These are phyloP conservation scores for Dexiosoma caninum DNA, from an alignment of 2,888 invertebrate species.

Conservation along the genomic window DNA sequence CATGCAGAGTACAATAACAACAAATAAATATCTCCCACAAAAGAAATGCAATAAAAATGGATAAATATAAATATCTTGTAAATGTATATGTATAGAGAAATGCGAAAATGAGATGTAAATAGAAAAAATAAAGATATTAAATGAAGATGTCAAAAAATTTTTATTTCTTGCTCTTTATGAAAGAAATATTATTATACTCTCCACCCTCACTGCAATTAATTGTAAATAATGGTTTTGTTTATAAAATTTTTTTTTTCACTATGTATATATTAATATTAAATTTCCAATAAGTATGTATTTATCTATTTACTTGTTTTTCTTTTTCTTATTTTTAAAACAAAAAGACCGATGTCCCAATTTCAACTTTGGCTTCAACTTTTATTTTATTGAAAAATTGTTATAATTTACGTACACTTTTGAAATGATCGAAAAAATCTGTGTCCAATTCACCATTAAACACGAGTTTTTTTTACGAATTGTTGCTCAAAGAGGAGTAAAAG, in stretches of 20 bases:
- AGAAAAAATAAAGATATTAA: constrained; percentile 7
- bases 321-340: not conserved
- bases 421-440: not conserved
- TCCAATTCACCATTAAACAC: constrained; percentile 24
- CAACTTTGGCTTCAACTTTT: not conserved
- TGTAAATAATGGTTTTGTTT: constrained; percentile 29
- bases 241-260: not conserved
- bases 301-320: constrained; percentile 3
- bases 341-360: not conserved
- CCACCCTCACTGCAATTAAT: not conserved
- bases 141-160: constrained; percentile 11
- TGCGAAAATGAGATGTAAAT: constrained; percentile 10
- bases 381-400: not conserved
- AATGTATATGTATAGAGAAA: constrained; percentile 19
- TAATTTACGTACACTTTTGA: constrained; percentile 5
- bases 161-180: constrained; percentile 18
- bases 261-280: no score
- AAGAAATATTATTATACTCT: not conserved
- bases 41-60: constrained; percentile 24
- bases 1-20: constrained; percentile 30
- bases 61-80: not conserved
- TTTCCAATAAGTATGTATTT: no score
- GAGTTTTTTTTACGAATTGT: constrained; percentile 37
- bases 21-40: constrained; percentile 29
- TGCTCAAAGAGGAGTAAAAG: not conserved